Conservation (phyloP, 2,797 vertebrate genomes). For the Enteromius argenteus region DNA sequence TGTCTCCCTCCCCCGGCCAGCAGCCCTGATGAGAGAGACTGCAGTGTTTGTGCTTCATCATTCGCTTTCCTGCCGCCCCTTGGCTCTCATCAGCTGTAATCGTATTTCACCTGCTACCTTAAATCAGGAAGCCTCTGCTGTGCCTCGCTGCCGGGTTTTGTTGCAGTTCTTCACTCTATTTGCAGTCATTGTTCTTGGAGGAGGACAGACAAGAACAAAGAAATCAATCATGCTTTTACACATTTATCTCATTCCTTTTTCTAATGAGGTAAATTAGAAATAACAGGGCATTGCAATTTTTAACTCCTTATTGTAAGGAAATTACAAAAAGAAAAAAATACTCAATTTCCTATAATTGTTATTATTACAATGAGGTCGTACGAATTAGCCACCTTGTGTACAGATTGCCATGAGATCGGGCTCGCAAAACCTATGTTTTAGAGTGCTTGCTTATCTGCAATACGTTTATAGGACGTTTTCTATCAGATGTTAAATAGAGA, state of each 20-base stretch:
- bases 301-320: no score
- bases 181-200: conserved; percentile 8
- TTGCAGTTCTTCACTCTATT: conserved; percentile 14
- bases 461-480: no score
- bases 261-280: neutral
- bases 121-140: conserved; percentile 22
- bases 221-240: neutral
- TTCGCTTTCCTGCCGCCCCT: conserved; percentile 19
- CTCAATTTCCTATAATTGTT: no score
- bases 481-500: no score
- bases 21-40: conserved; percentile 41
- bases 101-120: conserved; percentile 50
- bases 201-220: neutral
- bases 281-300: neutral
- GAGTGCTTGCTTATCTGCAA: no score
- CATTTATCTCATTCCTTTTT: neutral
- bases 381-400: no score
- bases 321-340: neutral
- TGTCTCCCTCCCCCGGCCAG: neutral
- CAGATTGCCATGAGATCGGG: no score
- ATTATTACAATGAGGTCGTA: no score
- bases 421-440: no score
- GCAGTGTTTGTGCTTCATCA: conserved; percentile 30
- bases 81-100: conserved; percentile 46
- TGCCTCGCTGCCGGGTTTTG: neutral